These are phyloP conservation scores for Allolobophora icterica DNA, from an alignment of 2,888 invertebrate species.

Conservation along the genomic window DNA sequence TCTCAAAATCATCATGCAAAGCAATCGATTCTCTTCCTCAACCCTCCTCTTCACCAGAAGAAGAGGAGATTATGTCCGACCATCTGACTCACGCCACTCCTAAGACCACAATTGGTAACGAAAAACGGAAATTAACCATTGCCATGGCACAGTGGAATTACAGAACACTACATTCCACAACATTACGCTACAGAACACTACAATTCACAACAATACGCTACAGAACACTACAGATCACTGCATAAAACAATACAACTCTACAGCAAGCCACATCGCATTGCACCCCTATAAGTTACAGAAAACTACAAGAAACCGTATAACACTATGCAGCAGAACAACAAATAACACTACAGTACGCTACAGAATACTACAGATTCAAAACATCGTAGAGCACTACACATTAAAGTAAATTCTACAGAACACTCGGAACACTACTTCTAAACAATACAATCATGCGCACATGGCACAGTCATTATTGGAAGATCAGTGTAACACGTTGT, in stretches of 20 bases:
- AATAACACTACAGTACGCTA: too few relatives aligned
- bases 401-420: neutral
- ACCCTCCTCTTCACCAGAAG: neutral
- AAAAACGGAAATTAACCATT: slow-evolving; percentile 2
- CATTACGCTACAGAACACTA: too few relatives aligned
- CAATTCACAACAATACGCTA: neutral
- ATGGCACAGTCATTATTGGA: neutral
- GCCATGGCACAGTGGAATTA: neutral
- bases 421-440: slow-evolving; percentile 8
- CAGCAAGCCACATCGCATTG: neutral
- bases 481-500: neutral
- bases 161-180: neutral
- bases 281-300: neutral
- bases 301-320: neutral
- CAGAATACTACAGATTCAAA: neutral
- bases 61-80: neutral
- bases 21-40: neutral
- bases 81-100: neutral
- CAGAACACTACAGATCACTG: neutral
- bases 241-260: neutral
- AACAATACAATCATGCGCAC: neutral
- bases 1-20: neutral
- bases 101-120: slow-evolving; percentile 3
- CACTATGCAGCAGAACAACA: neutral
- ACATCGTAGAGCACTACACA: neutral